These are phyloP conservation scores for Myotis pilosus DNA, from an alignment of 2,797 vertebrate species.

Conservation along the genomic window DNA sequence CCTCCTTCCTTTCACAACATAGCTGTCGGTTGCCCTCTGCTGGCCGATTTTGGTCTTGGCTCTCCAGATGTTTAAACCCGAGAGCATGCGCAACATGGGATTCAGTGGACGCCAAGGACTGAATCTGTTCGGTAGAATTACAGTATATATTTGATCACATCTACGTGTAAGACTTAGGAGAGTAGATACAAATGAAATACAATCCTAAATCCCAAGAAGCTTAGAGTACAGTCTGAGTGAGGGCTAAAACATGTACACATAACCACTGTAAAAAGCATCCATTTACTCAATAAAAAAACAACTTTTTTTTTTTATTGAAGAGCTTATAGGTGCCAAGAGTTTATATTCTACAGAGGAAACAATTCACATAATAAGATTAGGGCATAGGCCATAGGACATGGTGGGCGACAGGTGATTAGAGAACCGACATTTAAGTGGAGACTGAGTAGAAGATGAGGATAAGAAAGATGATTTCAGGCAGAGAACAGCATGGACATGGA, in stretches of 20 bases:
- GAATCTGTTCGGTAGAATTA: neutral
- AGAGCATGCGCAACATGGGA: neutral
- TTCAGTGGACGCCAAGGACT: neutral
- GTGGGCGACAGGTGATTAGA: neutral
- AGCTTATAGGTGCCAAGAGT: neutral
- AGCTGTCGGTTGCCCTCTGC: conserved; percentile 67
- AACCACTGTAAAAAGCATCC: neutral
- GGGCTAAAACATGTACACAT: neutral
- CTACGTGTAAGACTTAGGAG: neutral
- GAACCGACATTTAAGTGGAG: neutral
- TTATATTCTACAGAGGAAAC: neutral
- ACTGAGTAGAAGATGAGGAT: neutral
- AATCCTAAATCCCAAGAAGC: neutral
- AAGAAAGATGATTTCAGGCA: neutral
- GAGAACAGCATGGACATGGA: neutral
- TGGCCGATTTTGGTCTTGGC: conserved; percentile 24
- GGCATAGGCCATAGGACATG: neutral
- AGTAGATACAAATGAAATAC: neutral
- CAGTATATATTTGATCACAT: neutral
- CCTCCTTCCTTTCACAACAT: neutral
- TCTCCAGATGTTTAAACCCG: neutral
- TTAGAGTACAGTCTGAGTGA: neutral
- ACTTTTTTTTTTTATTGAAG: neutral
- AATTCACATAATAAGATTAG: neutral
- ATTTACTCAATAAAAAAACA: neutral